These are phyloP conservation scores for Chloroceryle aenea DNA, from an alignment of 2,113 vertebrate species.

Conservation along the genomic window DNA sequence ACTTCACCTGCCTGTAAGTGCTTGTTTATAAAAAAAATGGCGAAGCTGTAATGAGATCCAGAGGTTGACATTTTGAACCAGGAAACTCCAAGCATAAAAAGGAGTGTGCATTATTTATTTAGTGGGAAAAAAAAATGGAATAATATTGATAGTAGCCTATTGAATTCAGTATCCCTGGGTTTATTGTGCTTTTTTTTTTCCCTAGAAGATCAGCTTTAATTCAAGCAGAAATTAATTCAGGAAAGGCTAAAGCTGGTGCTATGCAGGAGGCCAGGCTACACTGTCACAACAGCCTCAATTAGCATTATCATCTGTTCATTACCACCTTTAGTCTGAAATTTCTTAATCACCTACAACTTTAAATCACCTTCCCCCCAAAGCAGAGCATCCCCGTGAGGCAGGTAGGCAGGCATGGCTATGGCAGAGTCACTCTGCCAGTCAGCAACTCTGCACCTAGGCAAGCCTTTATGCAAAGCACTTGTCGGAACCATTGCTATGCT, in stretches of 20 bases:
- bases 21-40: background rate
- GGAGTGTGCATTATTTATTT: background rate
- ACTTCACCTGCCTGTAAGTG: background rate
- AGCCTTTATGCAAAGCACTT: conserved; percentile 1
- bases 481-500: background rate
- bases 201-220: background rate
- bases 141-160: background rate
- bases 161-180: background rate
- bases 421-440: background rate
- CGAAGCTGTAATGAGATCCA: background rate
- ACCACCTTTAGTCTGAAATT: background rate
- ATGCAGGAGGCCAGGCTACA: background rate
- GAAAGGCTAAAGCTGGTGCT: background rate
- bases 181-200: background rate
- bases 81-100: background rate
- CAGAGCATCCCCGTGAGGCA: background rate
- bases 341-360: background rate
- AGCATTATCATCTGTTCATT: background rate
- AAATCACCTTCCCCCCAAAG: background rate
- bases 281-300: background rate
- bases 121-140: background rate
- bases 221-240: background rate
- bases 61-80: background rate
- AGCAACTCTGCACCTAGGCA: background rate
- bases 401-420: background rate